Evolutionary conservation across 1,140 invertebrate genomes (phyloP).

Genomic region (Formica exsecta): DNA sequence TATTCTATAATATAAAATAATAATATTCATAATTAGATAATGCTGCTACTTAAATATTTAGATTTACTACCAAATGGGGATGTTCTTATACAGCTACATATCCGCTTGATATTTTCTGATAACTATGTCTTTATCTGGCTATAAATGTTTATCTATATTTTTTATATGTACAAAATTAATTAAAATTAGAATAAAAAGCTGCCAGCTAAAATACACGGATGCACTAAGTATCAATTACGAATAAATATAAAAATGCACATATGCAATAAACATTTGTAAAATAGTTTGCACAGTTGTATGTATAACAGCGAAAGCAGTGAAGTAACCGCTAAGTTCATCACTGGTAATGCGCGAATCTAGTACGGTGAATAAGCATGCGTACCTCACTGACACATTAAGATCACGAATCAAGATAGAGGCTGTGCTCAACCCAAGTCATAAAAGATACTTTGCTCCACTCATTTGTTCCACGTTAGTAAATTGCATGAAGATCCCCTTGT

Average conservation of each 20-base stretch:
- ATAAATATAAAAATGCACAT: background rate
- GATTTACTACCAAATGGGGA: background rate
- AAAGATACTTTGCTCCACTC: constrained; percentile 73
- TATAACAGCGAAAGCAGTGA: constrained; percentile 43
- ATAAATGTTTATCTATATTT: background rate
- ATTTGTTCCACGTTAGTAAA: constrained; percentile 68
- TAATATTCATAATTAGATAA: background rate
- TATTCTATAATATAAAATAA: constrained; percentile 1
- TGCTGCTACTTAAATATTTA: background rate
- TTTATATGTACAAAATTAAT: background rate
- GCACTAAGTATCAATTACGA: background rate
- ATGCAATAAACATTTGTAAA: constrained; percentile 25
- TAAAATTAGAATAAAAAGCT: background rate
- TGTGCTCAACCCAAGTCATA: constrained; percentile 69
- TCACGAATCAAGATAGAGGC: constrained; percentile 73
- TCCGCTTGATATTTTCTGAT: background rate
- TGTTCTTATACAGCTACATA: background rate
- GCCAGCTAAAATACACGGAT: background rate
- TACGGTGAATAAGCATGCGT: constrained; percentile 59
- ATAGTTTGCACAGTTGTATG: constrained; percentile 19
- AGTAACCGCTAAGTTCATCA: constrained; percentile 53
- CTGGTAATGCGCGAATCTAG: constrained; percentile 56
- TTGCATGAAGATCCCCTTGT: constrained; percentile 49
- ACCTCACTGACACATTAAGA: constrained; percentile 76
- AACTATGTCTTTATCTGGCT: background rate